A percentile compares a stretch with the other conserved stretches of the same genome.
These are phyloP conservation scores for Drosophila helvetica DNA, from an alignment of 2,888 invertebrate species.

Conservation along the genomic window DNA sequence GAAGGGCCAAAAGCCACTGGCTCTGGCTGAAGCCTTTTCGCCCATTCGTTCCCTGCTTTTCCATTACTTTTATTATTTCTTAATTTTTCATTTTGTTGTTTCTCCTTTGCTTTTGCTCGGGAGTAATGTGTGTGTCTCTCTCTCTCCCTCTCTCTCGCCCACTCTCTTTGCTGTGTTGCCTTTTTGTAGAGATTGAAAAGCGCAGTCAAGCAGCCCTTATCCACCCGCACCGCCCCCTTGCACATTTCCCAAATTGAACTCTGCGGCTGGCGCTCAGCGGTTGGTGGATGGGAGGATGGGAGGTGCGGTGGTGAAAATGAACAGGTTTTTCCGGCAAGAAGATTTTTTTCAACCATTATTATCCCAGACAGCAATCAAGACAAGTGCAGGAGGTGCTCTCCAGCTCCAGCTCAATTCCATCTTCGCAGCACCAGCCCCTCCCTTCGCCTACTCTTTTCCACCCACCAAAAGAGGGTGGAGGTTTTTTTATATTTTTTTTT, in stretches of 20 bases:
- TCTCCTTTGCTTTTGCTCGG: conserved; percentile 1
- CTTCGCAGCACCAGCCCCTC: not conserved
- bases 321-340: conserved; percentile 14
- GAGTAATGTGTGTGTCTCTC: conserved; percentile 24
- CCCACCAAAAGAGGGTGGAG: no score
- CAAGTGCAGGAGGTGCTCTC: conserved; percentile 60
- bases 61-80: conserved; percentile 63
- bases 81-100: conserved; percentile 58
- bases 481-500: not conserved
- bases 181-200: conserved; percentile 68
- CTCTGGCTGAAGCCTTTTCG: not conserved
- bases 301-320: not conserved
- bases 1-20: conserved; percentile 1
- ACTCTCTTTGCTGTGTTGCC: conserved; percentile 10
- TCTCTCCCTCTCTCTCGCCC: not conserved
- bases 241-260: conserved; percentile 62
- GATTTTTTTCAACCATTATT: conserved; percentile 1
- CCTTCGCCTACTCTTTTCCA: not conserved
- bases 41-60: conserved; percentile 20
- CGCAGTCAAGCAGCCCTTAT: conserved; percentile 66
- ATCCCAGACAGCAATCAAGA: conserved; percentile 62
- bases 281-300: no score
- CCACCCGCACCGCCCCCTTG: conserved; percentile 8
- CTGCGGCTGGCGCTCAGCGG: not conserved
- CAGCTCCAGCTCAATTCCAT: not conserved